Evolutionary conservation across 2,797 vertebrate species (phyloP), one percentile per base, ranked within the genome.

Genomic region (Typhlichthys eigenmanni): DNA sequence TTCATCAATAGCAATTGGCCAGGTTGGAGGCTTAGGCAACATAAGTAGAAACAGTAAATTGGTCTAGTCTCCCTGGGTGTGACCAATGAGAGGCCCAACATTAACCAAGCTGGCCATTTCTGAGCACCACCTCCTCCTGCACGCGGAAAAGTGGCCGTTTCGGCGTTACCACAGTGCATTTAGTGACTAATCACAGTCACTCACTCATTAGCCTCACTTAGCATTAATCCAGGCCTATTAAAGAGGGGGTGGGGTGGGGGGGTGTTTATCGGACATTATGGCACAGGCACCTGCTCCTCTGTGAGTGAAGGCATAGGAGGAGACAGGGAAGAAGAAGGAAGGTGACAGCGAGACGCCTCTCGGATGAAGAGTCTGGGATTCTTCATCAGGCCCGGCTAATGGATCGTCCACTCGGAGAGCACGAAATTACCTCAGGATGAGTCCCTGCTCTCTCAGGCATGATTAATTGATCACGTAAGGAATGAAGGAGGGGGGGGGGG

Each of bases 341-440:
- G 50, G 38, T 64, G 48, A 69, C 47, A 17, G 55, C 63, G 71
- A 54, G 63, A 61, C 54, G 32, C 66, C 71, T 55, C 74, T 68
- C 38, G 24, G 71, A 64, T 62, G 68, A 79, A 76, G 69, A 64
- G 70, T 62, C 60, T 4, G 24, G 49, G 43, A 80, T 86, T 82
- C 88, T 76, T 88, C 83, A 89, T 90, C 80, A 75, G 78, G 69
- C 71, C 53, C 74, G 70, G 75, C 84, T 88, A 91, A 91, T 89
- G 84, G 87, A 93, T 92, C 84, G 85, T 83, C 85, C 72, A 76
- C 83, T 91, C 88, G 85, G 83, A 76, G 66, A 78, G 78, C 78
- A 88, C 87, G 90, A 92, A 92, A 91, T 93, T 87, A 92, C 86
- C 87, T 87, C 77, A 80, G 84, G 81, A 84, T 75, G 72, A 74